These are phyloP conservation scores for Colaptes auratus DNA, from an alignment of 2,113 vertebrate genomes.

Conservation along the genomic window DNA sequence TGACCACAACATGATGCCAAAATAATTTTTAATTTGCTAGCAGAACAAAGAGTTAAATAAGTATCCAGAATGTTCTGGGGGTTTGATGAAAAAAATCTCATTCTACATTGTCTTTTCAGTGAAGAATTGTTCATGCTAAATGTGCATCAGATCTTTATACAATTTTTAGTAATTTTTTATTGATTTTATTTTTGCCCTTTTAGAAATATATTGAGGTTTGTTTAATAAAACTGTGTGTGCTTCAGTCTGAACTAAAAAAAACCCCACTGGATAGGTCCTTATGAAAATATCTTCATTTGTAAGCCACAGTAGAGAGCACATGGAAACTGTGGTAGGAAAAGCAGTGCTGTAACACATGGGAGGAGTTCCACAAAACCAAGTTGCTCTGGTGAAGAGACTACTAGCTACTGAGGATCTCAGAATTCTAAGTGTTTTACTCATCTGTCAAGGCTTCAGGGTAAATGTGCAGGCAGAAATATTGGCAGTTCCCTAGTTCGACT, in stretches of 20 bases:
- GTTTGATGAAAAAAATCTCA: not conserved
- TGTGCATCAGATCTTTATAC: not conserved
- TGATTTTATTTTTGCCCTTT: not conserved
- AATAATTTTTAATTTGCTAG: not conserved
- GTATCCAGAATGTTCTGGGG: not conserved
- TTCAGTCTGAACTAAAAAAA: not conserved
- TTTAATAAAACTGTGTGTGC: not conserved
- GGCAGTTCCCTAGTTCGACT: not conserved
- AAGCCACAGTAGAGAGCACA: not conserved
- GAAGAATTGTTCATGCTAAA: not conserved
- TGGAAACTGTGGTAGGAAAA: not conserved
- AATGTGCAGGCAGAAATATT: not conserved
- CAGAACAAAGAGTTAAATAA: not conserved
- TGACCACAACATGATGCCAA: not conserved
- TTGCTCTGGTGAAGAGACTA: fast-evolving
- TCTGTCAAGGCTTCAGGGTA: not conserved
- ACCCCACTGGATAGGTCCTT: not conserved
- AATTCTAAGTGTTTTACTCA: not conserved
- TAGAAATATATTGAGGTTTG: not conserved
- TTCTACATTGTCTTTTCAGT: not conserved
- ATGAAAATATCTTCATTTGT: not conserved
- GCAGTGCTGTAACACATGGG: not conserved
- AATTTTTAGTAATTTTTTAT: not conserved
- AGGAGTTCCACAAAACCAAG: not conserved
- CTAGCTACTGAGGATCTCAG: not conserved